Evolutionary conservation across 2,888 invertebrate species (phyloP).

Genomic region (Antheraea assamensis): DNA sequence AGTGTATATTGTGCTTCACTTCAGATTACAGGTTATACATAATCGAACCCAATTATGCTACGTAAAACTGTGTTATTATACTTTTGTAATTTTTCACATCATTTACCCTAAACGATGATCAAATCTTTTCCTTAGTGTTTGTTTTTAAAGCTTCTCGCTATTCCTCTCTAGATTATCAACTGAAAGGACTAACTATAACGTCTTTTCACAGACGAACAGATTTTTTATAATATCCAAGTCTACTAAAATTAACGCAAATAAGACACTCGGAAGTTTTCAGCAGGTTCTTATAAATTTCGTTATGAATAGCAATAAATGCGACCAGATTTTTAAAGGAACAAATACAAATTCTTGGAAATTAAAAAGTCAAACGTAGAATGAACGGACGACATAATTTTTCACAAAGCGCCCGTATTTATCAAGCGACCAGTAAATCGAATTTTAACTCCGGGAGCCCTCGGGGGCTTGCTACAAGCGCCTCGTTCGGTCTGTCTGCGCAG

Average conservation of each 20-base stretch:
- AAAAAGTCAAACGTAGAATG: neutral
- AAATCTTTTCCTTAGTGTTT: neutral
- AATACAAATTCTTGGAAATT: neutral
- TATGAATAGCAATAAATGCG: neutral
- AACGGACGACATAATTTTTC: neutral
- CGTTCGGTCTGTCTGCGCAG: neutral
- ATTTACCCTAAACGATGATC: neutral
- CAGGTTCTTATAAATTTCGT: too few relatives aligned
- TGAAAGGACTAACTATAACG: neutral
- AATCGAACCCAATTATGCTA: too few relatives aligned
- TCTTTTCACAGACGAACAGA: too few relatives aligned
- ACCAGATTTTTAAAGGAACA: neutral
- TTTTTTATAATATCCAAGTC: too few relatives aligned
- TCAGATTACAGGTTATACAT: too few relatives aligned
- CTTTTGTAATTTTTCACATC: neutral
- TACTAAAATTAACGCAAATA: too few relatives aligned
- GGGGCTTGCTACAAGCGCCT: neutral
- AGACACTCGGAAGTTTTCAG: too few relatives aligned
- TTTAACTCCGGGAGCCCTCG: constrained; percentile 4
- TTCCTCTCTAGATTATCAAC: neutral
- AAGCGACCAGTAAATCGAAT: constrained; percentile 1
- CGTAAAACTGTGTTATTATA: neutral
- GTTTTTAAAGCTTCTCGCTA: neutral
- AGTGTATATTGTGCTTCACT: too few relatives aligned
- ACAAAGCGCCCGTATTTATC: neutral